Evolutionary conservation across 1,140 invertebrate genomes (phyloP).

Genomic region (Pantala flavescens): DNA sequence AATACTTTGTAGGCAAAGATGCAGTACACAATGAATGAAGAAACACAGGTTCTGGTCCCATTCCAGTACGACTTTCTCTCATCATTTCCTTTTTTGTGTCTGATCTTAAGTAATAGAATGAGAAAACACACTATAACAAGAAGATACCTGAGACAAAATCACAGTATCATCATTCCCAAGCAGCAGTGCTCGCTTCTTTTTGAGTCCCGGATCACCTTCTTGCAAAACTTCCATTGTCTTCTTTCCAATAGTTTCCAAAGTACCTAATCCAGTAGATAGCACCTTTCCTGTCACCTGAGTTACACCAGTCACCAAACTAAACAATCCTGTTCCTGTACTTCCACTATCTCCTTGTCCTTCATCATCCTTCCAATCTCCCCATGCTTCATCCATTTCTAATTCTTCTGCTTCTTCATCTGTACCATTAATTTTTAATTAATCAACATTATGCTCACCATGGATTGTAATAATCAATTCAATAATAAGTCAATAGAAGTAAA

Average conservation of each 20-base stretch:
- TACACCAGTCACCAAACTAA: constrained; percentile 49
- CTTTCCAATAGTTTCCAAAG: constrained; percentile 81
- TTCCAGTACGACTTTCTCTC: no score
- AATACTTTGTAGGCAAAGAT: no score
- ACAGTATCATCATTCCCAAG: constrained; percentile 47
- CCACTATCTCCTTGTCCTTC: constrained; percentile 19
- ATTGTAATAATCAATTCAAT: constrained; percentile 20
- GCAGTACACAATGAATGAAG: no score
- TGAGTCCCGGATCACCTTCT: constrained; percentile 77
- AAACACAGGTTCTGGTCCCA: no score
- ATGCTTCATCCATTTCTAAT: constrained; percentile 19
- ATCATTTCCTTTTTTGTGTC: no score
- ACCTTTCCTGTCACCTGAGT: constrained; percentile 42
- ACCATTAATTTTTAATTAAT: neutral
- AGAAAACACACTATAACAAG: no score
- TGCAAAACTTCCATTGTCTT: constrained; percentile 88
- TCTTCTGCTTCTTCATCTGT: constrained; percentile 16
- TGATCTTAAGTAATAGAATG: no score
- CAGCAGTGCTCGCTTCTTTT: constrained; percentile 68
- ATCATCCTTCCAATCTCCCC: neutral
- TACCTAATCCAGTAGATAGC: constrained; percentile 71
- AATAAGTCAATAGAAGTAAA: no score
- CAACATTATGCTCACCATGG: constrained; percentile 20
- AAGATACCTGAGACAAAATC: constrained; percentile 43
- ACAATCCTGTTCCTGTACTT: constrained; percentile 42